These are phyloP conservation scores for Enteromius argenteus DNA, from an alignment of 2,797 vertebrate genomes.

Conservation along the genomic window DNA sequence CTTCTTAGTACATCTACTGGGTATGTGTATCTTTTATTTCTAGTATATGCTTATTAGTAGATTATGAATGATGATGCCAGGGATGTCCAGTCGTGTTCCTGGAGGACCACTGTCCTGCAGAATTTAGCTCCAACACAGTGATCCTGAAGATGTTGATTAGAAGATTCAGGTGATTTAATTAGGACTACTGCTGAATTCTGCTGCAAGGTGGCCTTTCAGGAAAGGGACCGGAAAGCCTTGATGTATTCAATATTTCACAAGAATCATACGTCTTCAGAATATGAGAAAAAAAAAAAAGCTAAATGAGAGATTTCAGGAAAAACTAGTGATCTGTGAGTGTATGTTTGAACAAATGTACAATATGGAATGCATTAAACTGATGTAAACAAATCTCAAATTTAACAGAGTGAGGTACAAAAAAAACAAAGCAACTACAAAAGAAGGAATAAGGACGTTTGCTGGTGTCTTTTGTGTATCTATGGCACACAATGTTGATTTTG, in stretches of 20 bases:
- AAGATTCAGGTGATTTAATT: neutral
- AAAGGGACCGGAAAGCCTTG: neutral
- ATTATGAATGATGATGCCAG: slow-evolving; percentile 31
- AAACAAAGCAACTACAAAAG: slow-evolving; percentile 22
- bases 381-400: slow-evolving; percentile 31
- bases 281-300: neutral
- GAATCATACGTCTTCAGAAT: neutral
- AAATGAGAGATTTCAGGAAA: neutral
- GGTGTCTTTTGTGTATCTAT: slow-evolving; percentile 60
- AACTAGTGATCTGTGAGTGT: slow-evolving; percentile 45
- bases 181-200: neutral
- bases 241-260: neutral
- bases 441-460: slow-evolving; percentile 29
- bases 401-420: slow-evolving; percentile 20
- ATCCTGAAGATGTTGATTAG: neutral
- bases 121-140: neutral
- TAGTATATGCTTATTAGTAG: slow-evolving; percentile 35
- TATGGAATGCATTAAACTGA: slow-evolving; percentile 38
- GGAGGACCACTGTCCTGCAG: slow-evolving; percentile 21
- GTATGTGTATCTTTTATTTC: slow-evolving; percentile 45
- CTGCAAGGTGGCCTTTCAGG: neutral
- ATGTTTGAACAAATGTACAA: slow-evolving; percentile 55
- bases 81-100: slow-evolving; percentile 34
- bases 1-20: slow-evolving; percentile 31
- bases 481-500: slow-evolving; percentile 57